Conservation (phyloP, 2,888 invertebrate genomes). For the Ophion ellenae region DNA sequence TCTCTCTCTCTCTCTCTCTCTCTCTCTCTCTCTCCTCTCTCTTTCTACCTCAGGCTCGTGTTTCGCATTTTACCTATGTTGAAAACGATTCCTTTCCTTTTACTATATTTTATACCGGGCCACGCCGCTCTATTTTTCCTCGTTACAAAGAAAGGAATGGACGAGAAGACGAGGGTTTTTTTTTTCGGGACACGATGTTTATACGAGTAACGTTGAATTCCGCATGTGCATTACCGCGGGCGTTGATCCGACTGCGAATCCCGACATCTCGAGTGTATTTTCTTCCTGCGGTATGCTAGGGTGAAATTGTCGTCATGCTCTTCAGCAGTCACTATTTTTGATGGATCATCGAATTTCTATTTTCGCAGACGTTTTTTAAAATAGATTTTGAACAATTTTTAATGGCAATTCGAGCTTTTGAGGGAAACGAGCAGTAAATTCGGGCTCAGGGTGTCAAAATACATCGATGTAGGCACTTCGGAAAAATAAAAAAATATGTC, state of each 20-base stretch:
- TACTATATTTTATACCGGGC: background rate
- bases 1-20: constrained; percentile 4
- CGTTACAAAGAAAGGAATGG: constrained; percentile 10
- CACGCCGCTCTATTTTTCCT: constrained; percentile 21
- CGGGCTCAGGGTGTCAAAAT: too few species aligned
- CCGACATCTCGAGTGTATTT: constrained; percentile 33
- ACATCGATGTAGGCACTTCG: too few species aligned
- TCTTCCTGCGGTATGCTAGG: background rate
- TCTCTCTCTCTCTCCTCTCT: constrained; percentile 2
- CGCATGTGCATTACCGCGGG: background rate
- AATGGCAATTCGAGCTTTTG: too few species aligned
- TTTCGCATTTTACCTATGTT: constrained; percentile 27
- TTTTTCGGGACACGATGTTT: background rate
- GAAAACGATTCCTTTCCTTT: constrained; percentile 21
- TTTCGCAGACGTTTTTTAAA: too few species aligned
- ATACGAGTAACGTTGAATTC: too few species aligned
- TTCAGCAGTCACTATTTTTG: too few species aligned
- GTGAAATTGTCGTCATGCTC: too few species aligned
- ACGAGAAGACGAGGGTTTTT: background rate
- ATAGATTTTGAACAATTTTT: too few species aligned
- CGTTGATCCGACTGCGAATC: background rate
- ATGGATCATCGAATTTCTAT: too few species aligned
- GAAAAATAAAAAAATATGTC: too few species aligned
- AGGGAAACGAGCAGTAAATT: too few species aligned
- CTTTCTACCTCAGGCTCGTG: constrained; percentile 4